Percentiles rank a stretch among this genome's conserved stretches.
These are phyloP conservation scores for Drosophila asahinai DNA, from an alignment of 1,140 invertebrate genomes.

Conservation along the genomic window DNA sequence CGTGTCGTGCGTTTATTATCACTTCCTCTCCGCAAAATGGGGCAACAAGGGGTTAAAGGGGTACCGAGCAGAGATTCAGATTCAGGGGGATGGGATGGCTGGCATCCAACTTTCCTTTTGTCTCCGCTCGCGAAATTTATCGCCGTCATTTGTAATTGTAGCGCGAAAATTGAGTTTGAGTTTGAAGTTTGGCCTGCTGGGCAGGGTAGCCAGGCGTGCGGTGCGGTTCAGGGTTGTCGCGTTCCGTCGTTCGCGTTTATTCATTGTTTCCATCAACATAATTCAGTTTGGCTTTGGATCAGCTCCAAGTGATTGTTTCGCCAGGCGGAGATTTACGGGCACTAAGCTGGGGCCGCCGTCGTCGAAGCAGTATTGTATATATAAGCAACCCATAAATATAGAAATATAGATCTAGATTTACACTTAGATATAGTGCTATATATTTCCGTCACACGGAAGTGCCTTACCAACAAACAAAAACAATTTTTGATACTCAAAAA, in stretches of 20 bases:
- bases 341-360: constrained; percentile 58
- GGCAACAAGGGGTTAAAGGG: constrained; percentile 18
- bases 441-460: constrained; percentile 85
- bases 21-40: constrained; percentile 61
- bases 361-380: constrained; percentile 35
- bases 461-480: constrained; percentile 72
- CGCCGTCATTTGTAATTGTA: constrained; percentile 81
- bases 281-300: constrained; percentile 76
- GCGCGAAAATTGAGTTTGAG: constrained; percentile 83
- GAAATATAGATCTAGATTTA: constrained; percentile 55
- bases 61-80: constrained; percentile 18
- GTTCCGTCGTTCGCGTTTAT: neutral
- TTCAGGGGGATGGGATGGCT: constrained; percentile 26
- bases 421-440: constrained; percentile 68
- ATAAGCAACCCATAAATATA: constrained; percentile 45
- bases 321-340: constrained; percentile 72
- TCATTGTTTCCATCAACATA: constrained; percentile 80
- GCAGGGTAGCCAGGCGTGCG: constrained; percentile 14
- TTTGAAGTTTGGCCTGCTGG: constrained; percentile 67
- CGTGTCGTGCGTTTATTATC: constrained; percentile 80
- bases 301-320: constrained; percentile 74
- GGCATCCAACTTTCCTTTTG: constrained; percentile 69
- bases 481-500: constrained; percentile 64
- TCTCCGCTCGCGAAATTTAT: constrained; percentile 75
- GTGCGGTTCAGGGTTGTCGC: constrained; percentile 1